Conservation (phyloP, 2,888 invertebrate genomes). For the Thera britannica region DNA sequence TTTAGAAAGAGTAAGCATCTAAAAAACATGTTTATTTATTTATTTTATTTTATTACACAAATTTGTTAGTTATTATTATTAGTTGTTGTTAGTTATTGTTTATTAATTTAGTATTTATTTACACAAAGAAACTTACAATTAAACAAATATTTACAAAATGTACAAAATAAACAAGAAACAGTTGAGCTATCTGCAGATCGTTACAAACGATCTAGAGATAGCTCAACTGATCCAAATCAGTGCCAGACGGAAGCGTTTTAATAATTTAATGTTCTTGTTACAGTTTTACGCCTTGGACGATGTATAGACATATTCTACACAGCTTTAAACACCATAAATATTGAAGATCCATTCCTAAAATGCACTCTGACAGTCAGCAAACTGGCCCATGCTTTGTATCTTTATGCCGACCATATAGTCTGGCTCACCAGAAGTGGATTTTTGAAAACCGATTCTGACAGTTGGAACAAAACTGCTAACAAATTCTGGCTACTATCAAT, state of each 20-base stretch:
- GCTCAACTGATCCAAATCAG: no score
- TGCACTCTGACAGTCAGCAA: conserved; percentile 91
- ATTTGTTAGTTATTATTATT: no score
- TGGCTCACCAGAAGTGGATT: conserved; percentile 92
- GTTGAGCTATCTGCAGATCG: no score
- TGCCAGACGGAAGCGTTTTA: no score
- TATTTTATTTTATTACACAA: no score
- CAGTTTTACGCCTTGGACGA: conserved; percentile 94
- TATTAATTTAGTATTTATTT: no score
- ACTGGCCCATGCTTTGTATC: conserved; percentile 90
- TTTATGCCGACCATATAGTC: conserved; percentile 94
- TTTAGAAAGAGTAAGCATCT: conserved; percentile 91
- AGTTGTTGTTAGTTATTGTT: no score
- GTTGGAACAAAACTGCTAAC: conserved; percentile 90
- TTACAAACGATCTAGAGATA: no score
- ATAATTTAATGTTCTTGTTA: conserved; percentile 10
- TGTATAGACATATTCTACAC: conserved; percentile 92
- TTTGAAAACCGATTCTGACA: conserved; percentile 87
- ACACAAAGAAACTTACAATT: no score
- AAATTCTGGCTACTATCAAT: conserved; percentile 95
- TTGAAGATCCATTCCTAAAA: conserved; percentile 89
- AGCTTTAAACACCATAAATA: conserved; percentile 88
- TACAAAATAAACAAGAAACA: no score
- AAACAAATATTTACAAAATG: no score
- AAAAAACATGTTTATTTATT: background rate